Evolutionary conservation across 2,113 vertebrate species (phyloP).

Genomic region (Struthio camelus): DNA sequence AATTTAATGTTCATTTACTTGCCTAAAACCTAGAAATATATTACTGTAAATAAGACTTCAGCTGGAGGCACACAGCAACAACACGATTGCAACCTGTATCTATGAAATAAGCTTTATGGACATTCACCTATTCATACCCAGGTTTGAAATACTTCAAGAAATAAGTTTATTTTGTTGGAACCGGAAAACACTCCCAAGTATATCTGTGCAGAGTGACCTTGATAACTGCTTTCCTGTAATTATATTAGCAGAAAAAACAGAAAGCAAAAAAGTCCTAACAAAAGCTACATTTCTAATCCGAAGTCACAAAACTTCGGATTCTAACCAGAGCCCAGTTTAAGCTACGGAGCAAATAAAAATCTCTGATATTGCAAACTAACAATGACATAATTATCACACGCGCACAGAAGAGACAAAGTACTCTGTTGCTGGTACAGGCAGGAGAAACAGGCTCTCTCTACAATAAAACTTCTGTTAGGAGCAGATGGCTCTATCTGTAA

Average conservation of each 20-base stretch:
- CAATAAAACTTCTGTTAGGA: conserved; percentile 21
- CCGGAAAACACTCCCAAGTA: conserved; percentile 54
- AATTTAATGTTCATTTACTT: neutral
- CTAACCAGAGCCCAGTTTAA: neutral
- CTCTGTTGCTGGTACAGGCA: conserved; percentile 20
- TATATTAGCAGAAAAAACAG: conserved; percentile 6
- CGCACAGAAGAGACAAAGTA: conserved; percentile 6
- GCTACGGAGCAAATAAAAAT: neutral
- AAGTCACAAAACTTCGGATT: neutral
- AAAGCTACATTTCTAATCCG: neutral
- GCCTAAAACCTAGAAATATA: neutral
- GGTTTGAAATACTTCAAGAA: conserved; percentile 12
- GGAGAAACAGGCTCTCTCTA: conserved; percentile 12
- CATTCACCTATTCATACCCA: neutral
- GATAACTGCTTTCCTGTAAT: conserved; percentile 61
- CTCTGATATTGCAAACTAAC: neutral
- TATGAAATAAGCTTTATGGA: neutral
- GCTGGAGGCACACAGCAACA: neutral
- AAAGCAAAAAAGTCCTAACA: conserved; percentile 5
- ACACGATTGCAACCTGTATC: neutral
- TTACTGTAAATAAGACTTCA: neutral
- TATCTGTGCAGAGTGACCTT: conserved; percentile 43
- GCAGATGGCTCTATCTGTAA: conserved; percentile 21
- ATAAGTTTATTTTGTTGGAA: conserved; percentile 31
- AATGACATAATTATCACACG: conserved; percentile 15